A percentile compares a stretch with the other conserved stretches of the same genome.
phyloP scores from a whole-genome alignment of 2,113 vertebrate species.

The Nannospalax galili region DNA sequence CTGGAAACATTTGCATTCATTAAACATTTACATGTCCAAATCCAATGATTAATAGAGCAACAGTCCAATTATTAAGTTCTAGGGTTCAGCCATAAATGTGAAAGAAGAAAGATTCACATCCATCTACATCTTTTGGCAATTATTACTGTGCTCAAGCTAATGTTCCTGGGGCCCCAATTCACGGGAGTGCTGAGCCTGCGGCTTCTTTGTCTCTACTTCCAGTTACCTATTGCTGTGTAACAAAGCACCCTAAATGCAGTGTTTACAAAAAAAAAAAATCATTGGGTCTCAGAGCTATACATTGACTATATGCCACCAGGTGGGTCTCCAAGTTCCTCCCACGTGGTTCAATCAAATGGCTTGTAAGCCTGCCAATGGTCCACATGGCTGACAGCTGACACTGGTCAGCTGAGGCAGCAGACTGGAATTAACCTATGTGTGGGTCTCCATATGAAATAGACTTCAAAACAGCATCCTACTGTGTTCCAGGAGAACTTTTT shows the following conservation, averaged over 20 bases:
- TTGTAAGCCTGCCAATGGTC: background rate
- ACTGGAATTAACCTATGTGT: background rate
- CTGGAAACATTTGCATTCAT: conserved; percentile 27
- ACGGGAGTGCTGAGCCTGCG: background rate
- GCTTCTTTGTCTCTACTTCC: background rate
- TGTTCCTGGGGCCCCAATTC: background rate
- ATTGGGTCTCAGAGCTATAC: background rate
- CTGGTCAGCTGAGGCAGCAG: background rate
- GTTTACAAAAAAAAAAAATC: background rate
- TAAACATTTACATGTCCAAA: conserved; percentile 23
- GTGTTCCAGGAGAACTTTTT: background rate
- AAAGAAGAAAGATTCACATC: background rate
- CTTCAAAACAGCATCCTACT: background rate
- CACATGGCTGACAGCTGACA: background rate
- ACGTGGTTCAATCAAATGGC: background rate
- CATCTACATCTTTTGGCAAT: background rate
- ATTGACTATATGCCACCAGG: background rate
- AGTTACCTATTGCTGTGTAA: background rate
- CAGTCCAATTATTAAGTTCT: background rate
- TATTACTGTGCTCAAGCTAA: background rate
- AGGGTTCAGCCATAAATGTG: background rate
- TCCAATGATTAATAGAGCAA: background rate
- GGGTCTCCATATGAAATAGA: background rate
- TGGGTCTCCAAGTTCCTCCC: background rate
- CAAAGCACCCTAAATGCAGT: background rate